Evolutionary conservation across 2,888 invertebrate species (phyloP).

Genomic region (Epicampocera succincta): DNA sequence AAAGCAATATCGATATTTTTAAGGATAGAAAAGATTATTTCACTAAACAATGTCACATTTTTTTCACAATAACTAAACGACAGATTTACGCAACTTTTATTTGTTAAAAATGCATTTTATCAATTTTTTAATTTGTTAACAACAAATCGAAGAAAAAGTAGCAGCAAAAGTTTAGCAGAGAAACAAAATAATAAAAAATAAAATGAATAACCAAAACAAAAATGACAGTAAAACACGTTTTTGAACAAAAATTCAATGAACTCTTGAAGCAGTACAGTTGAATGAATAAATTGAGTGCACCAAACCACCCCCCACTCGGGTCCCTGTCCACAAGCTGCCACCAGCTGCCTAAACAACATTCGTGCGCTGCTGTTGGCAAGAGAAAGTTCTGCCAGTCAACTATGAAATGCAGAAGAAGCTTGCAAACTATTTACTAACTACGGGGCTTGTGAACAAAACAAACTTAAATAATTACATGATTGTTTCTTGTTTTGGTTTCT

Average conservation of each 20-base stretch:
- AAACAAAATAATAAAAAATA: conserved; percentile 17
- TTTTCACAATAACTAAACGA: background rate
- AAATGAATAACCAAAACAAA: conserved; percentile 4
- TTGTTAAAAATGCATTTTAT: conserved; percentile 28
- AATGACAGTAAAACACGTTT: conserved; percentile 65
- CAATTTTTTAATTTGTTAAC: conserved; percentile 55
- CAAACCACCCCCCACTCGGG: conserved; percentile 11
- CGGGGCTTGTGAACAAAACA: background rate
- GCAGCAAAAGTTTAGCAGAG: no score
- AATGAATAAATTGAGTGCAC: conserved; percentile 36
- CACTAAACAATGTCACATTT: no score
- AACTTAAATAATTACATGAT: conserved; percentile 13
- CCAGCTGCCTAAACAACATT: conserved; percentile 25
- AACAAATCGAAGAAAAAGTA: conserved; percentile 45
- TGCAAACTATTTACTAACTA: conserved; percentile 43
- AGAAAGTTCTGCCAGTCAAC: conserved; percentile 66
- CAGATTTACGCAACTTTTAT: conserved; percentile 52
- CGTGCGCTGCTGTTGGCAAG: conserved; percentile 59
- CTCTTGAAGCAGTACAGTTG: conserved; percentile 56
- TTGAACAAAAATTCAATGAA: conserved; percentile 65
- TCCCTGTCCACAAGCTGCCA: conserved; percentile 1
- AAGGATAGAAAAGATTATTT: no score
- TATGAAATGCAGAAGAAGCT: conserved; percentile 56
- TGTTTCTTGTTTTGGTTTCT: background rate
- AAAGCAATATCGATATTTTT: no score